These are phyloP conservation scores for Seladonia tumulorum DNA, from an alignment of 2,888 invertebrate species.

Conservation along the genomic window DNA sequence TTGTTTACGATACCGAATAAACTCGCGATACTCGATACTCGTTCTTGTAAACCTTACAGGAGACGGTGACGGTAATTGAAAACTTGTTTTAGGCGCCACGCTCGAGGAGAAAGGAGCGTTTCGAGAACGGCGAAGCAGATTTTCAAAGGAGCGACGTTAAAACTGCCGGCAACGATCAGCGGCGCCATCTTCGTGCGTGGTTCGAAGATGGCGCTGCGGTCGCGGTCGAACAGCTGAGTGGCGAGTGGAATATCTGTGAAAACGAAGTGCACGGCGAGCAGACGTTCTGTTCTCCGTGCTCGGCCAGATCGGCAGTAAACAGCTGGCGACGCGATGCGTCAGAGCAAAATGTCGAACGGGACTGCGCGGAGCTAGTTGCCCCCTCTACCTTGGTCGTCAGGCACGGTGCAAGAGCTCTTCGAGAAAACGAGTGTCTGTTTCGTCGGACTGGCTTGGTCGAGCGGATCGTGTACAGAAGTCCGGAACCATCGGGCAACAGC, in stretches of 20 bases:
- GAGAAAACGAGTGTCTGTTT: slow-evolving; percentile 28
- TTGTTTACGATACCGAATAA: no score
- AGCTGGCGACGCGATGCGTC: slow-evolving; percentile 82
- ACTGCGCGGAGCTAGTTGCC: slow-evolving; percentile 68
- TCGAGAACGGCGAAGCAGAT: not conserved
- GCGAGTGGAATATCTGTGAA: slow-evolving; percentile 65
- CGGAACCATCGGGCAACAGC: not conserved
- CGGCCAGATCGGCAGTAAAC: slow-evolving; percentile 76
- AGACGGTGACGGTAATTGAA: not conserved
- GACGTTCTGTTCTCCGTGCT: slow-evolving; percentile 75
- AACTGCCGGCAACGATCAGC: slow-evolving; percentile 20
- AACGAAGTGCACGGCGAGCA: slow-evolving; percentile 40
- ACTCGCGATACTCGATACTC: not conserved
- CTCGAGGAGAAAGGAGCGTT: not conserved
- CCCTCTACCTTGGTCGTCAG: slow-evolving; percentile 42
- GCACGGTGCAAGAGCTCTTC: slow-evolving; percentile 55
- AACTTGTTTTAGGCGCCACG: not conserved
- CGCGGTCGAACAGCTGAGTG: slow-evolving; percentile 56
- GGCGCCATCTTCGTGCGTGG: slow-evolving; percentile 36
- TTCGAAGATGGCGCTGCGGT: slow-evolving; percentile 37
- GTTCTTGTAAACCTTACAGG: not conserved
- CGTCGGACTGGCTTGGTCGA: not conserved
- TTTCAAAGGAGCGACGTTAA: not conserved
- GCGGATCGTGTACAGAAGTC: not conserved
- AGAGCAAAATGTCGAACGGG: slow-evolving; percentile 76